Evolutionary conservation across 2,888 invertebrate species (phyloP).

Genomic region (Exocentrus adspersus): DNA sequence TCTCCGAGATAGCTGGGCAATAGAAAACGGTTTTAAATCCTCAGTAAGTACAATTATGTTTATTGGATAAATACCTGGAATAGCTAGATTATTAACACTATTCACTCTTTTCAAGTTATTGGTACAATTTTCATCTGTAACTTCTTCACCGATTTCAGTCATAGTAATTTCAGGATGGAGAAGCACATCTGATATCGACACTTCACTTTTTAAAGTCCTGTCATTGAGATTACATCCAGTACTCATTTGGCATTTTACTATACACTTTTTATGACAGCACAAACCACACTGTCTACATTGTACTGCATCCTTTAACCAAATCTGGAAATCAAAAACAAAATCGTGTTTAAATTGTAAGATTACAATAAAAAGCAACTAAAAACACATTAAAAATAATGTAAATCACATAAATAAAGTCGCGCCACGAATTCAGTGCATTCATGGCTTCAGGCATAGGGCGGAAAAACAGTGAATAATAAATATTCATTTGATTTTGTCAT

Average conservation of each 20-base stretch:
- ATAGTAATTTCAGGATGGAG: slow-evolving; percentile 65
- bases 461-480: too few species aligned
- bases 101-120: slow-evolving; percentile 75
- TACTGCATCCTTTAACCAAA: slow-evolving; percentile 96
- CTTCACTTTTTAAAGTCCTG: slow-evolving; percentile 47
- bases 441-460: too few species aligned
- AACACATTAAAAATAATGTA: too few species aligned
- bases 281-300: slow-evolving; percentile 90
- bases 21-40: too few species aligned
- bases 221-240: slow-evolving; percentile 67
- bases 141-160: slow-evolving; percentile 59
- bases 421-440: too few species aligned
- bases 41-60: too few species aligned
- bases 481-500: too few species aligned
- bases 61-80: slow-evolving; percentile 68
- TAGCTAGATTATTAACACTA: slow-evolving; percentile 75
- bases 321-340: slow-evolving; percentile 65
- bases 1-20: too few species aligned
- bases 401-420: too few species aligned
- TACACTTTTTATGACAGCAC: slow-evolving; percentile 96
- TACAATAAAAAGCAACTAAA: too few species aligned
- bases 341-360: too few species aligned
- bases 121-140: slow-evolving; percentile 52
- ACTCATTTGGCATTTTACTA: slow-evolving; percentile 82
- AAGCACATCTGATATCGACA: slow-evolving; percentile 43